phyloP scores from a whole-genome alignment of 2,888 invertebrate genomes.

The Slavum lentiscoides region DNA sequence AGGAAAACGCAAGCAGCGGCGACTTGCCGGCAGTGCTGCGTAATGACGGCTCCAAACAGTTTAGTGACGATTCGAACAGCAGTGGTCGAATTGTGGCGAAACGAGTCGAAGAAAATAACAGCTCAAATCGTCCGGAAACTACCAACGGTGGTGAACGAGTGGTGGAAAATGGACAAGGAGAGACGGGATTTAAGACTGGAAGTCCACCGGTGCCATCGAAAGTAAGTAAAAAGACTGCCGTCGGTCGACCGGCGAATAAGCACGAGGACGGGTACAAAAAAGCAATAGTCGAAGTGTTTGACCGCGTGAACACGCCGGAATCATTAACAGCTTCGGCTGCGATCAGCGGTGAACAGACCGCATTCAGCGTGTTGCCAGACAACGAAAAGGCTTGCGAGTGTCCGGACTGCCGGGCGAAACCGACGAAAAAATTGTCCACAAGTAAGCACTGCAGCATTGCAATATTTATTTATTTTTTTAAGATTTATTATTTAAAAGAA shows the following conservation, averaged over 20 bases:
- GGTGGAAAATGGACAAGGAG: neutral
- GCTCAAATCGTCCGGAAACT: neutral
- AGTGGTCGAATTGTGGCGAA: neutral
- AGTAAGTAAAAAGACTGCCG: too few species aligned
- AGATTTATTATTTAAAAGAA: too few species aligned
- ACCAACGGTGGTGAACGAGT: neutral
- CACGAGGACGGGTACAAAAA: neutral
- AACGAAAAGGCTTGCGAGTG: slow-evolving; percentile 14
- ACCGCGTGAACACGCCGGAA: slow-evolving; percentile 44
- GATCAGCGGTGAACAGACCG: neutral
- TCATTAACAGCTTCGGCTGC: neutral
- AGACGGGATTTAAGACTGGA: neutral
- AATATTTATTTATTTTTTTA: too few species aligned
- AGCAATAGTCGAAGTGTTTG: slow-evolving; percentile 45
- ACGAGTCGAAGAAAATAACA: neutral
- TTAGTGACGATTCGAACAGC: neutral
- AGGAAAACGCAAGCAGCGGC: neutral
- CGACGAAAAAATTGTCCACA: neutral
- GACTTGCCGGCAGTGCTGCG: neutral
- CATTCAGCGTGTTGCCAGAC: slow-evolving; percentile 39
- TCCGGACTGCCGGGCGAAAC: slow-evolving; percentile 35
- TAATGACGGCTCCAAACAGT: neutral
- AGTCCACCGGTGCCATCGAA: neutral
- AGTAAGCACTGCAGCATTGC: neutral
- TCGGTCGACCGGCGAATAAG: neutral